Evolutionary conservation across 2,113 vertebrate genomes (phyloP), one percentile per base, ranked within the genome.

Genomic region (Fulmarus glacialis): DNA sequence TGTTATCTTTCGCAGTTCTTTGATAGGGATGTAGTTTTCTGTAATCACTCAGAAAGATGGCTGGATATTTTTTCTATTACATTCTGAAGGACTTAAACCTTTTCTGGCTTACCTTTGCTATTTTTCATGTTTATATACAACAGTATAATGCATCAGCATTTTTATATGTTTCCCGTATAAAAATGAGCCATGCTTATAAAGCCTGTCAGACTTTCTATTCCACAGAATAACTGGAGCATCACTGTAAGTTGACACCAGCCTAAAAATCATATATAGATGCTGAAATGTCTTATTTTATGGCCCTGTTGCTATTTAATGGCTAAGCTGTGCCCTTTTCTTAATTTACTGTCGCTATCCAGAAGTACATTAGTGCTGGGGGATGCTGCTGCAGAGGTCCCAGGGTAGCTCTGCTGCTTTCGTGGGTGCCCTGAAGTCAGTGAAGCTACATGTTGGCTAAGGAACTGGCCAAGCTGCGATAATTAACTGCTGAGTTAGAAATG

Each of bases 61-160:
- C 83, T 90, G 94, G 91, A 96, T 96, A 93, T 91, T 92, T 96
- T 96, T 96, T 89, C 91, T 89, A 91, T 97, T 96, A 94, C 77
- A 85, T 91, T 96, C 60, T 93, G 89, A 94, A 94, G 93, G 91
- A 77, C 93, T 96, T 93, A 93, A 96, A 93, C 92, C 58, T 96
- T 96, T 95, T 88, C 90, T 96, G 93, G 87, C 95, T 97, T 97
- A 97, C 93, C 93, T 94, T 95, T 94, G 95, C 96, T 93, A 83
- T 97, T 97, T 97, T 96, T 97, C 92, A 92, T 96, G 95, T 95
- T 97, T 97, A 97, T 97, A 97, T 95, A 96, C 87, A 95, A 94
- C 78, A 80, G 87, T 88, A 88, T 94, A 97, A 96, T 80, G 75
- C 93, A 97, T 97, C 97, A 97, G 97, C 97, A 97, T 96, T 97